Conservation (phyloP, 1,140 invertebrate genomes). For the Hycleus cichorii region DNA sequence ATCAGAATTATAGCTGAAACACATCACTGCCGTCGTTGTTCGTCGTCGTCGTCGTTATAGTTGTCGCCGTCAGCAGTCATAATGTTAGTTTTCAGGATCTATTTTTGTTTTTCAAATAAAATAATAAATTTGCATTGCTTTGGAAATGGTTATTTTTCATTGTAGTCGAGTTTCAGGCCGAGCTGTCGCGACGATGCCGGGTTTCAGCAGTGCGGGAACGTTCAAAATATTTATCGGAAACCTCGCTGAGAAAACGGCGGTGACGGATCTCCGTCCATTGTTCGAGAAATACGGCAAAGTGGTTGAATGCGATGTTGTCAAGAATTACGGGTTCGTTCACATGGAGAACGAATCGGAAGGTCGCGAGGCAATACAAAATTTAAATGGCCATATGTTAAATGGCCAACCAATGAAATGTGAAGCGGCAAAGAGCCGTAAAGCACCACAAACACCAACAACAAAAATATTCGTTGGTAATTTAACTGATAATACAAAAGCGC, state of each 20-base stretch:
- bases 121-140: no score
- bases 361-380: conserved; percentile 82
- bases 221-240: conserved; percentile 96
- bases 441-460: conserved; percentile 74
- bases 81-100: no score
- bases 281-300: conserved; percentile 95
- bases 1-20: no score
- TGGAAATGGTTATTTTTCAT: no score
- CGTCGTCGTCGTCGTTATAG: no score
- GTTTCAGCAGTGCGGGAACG: conserved; percentile 68
- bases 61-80: no score
- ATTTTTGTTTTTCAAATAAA: no score
- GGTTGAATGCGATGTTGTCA: conserved; percentile 92
- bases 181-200: conserved; percentile 55
- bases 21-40: no score
- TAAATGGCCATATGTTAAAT: conserved; percentile 82
- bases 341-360: conserved; percentile 90
- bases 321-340: conserved; percentile 96
- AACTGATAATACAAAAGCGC: conserved; percentile 80
- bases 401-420: conserved; percentile 87
- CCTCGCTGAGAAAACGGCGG: conserved; percentile 80
- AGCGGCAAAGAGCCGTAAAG: conserved; percentile 77
- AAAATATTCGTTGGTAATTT: conserved; percentile 88
- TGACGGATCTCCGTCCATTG: conserved; percentile 76
- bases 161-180: conserved; percentile 27